phyloP scores from a whole-genome alignment of 2,797 vertebrate species.

The Numenius phaeopus region DNA sequence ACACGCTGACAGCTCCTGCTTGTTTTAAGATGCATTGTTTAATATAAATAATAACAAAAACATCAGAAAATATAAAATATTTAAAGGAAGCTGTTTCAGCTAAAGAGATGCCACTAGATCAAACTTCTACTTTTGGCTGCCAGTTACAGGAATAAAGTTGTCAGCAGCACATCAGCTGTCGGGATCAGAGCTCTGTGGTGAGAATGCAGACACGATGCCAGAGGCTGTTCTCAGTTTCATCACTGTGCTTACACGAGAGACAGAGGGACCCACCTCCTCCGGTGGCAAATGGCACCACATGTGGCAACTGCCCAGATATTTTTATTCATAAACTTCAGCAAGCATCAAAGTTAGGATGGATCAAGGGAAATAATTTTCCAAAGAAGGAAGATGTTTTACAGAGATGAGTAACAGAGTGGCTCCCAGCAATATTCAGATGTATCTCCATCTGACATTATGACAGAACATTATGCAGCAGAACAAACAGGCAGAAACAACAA shows the following conservation, averaged over 20 bases:
- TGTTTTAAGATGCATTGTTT: not conserved
- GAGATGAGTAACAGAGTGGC: not conserved
- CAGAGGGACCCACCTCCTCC: not conserved
- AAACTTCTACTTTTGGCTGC: constrained; percentile 57
- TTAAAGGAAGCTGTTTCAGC: constrained; percentile 33
- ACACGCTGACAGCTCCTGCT: not conserved
- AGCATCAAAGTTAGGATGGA: not conserved
- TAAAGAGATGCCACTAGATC: constrained; percentile 18
- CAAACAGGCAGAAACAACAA: not conserved
- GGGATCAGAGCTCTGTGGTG: constrained; percentile 34
- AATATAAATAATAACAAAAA: constrained; percentile 53
- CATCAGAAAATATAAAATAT: not conserved
- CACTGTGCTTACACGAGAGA: not conserved
- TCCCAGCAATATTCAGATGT: not conserved
- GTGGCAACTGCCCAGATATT: not conserved
- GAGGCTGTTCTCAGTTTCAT: constrained; percentile 45
- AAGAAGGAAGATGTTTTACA: not conserved
- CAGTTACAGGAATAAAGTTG: constrained; percentile 68
- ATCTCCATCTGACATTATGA: not conserved
- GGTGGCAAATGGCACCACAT: not conserved
- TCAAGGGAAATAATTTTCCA: not conserved
- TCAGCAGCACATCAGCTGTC: constrained; percentile 68
- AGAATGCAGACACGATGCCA: constrained; percentile 48
- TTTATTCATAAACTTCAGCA: constrained; percentile 31
- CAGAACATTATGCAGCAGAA: not conserved